Conservation (phyloP, 2,113 vertebrate genomes). For the Ciconia stormi region DNA sequence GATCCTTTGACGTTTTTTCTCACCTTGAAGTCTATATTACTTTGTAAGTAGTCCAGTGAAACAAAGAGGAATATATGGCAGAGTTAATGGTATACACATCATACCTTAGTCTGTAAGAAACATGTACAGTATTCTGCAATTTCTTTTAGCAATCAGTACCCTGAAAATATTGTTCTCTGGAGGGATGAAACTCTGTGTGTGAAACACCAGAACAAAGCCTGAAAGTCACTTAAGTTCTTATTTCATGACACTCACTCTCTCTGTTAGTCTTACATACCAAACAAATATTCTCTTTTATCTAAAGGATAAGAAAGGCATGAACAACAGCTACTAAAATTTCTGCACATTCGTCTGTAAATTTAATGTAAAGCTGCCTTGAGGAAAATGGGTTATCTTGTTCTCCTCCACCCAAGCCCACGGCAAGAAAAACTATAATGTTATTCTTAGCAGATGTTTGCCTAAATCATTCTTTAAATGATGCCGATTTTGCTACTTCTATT, state of each 20-base stretch:
- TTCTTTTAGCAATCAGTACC: not conserved
- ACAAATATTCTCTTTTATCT: not conserved
- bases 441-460: constrained; percentile 21
- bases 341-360: not conserved
- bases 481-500: constrained; percentile 6
- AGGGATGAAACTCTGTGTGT: not conserved
- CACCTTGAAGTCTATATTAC: not conserved
- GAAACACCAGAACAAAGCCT: not conserved
- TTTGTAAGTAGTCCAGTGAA: not conserved
- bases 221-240: not conserved
- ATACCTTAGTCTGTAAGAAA: not conserved
- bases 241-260: not conserved
- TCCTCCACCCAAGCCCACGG: not conserved
- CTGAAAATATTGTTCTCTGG: not conserved
- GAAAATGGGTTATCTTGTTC: not conserved
- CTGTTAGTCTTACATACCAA: not conserved
- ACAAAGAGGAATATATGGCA: not conserved
- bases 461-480: constrained; percentile 31
- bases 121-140: not conserved
- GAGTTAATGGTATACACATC: not conserved
- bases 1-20: not conserved
- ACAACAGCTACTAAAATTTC: not conserved
- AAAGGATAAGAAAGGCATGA: not conserved
- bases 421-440: not conserved
- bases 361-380: not conserved